Evolutionary conservation across 2,888 invertebrate genomes (phyloP), one percentile per base, ranked within the genome.

Genomic region (Melinopterus prodromus): DNA sequence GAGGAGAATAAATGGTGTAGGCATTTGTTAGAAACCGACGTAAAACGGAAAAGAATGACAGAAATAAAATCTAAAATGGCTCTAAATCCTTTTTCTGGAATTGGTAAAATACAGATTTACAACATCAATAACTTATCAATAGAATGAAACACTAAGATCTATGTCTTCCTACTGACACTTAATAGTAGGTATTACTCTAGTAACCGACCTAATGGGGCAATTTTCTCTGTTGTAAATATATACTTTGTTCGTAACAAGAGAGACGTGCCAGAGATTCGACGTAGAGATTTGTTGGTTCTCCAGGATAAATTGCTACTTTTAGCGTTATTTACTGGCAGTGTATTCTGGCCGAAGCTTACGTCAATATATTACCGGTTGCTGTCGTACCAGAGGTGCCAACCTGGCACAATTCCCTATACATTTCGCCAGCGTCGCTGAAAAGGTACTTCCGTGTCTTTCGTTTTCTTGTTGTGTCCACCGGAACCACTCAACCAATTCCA

Each of bases 241-340:
- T 12, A 53, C 53, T 2, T 53, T 53, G 53, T 12, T 12, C 53
- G 53, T 53, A 53, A 53, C 53, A 53, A 53, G 53, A 12, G 53
- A 53, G 53, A 53, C 53, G 53, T 53, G 53, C 53, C 53, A 53
- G 53, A 53, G 53, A 53, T 53, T 53, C 53, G 53, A 53, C 53
- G 5, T 53, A 53, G 3, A 53, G 53, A 53, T 53, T 53, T 53
- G 53, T 53, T 53, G 53, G 53, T 53, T 53, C 5, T 53, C 53
- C 53, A 2, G 53, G 53, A 53, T 53, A 53, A 53, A 53, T 53
- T 53, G 53, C 53, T 12, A 53, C 53, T 53, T 53, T 53, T 53
- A 53, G 12, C 53, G 53, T 53, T 53, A 53, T 53, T 53, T 53
- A 53, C 53, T 53, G 53, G 53, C 53, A 9, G 9, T 12, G 53